Percentiles rank a stretch among this genome's conserved stretches.
Conservation (phyloP, 2,797 vertebrate species). For the Fistularia tabacaria region DNA sequence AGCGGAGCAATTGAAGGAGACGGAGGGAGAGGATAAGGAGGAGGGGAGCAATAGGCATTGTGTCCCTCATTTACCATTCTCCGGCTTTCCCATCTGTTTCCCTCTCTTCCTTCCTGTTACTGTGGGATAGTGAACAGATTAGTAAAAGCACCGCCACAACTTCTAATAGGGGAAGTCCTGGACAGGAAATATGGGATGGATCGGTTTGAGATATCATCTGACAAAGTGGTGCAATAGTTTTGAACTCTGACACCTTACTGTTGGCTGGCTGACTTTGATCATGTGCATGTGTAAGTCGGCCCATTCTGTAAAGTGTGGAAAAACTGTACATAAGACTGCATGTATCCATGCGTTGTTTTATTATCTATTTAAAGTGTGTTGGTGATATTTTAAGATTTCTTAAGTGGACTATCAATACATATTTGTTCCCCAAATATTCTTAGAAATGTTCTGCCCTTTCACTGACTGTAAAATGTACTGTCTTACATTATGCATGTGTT, state of each 20-base stretch:
- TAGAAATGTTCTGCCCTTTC: too few species aligned
- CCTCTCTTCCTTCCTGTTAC: slow-evolving; percentile 84
- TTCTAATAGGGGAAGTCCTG: slow-evolving; percentile 69
- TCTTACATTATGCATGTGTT: slow-evolving; percentile 9
- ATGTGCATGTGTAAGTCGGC: background rate
- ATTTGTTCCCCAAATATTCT: too few species aligned
- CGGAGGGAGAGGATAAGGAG: slow-evolving; percentile 57
- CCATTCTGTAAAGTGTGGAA: background rate
- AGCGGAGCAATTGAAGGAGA: slow-evolving; percentile 48
- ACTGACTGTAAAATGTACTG: background rate
- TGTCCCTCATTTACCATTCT: slow-evolving; percentile 66
- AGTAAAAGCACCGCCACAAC: slow-evolving; percentile 42
- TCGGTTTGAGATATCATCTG: slow-evolving; percentile 66
- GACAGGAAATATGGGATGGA: slow-evolving; percentile 60
- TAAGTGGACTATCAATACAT: too few species aligned
- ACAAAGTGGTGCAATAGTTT: slow-evolving; percentile 67
- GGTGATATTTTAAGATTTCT: too few species aligned
- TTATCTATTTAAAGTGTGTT: background rate
- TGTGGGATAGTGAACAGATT: slow-evolving; percentile 74
- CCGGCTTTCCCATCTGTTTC: slow-evolving; percentile 82
- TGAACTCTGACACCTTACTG: slow-evolving; percentile 69
- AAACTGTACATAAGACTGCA: too few species aligned
- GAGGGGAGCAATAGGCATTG: slow-evolving; percentile 65
- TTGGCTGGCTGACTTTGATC: slow-evolving; percentile 61
- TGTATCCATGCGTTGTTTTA: background rate